Percentiles rank a stretch among this genome's conserved stretches.
phyloP scores from a whole-genome alignment of 2,113 vertebrate genomes.

The Orcinus orca region DNA sequence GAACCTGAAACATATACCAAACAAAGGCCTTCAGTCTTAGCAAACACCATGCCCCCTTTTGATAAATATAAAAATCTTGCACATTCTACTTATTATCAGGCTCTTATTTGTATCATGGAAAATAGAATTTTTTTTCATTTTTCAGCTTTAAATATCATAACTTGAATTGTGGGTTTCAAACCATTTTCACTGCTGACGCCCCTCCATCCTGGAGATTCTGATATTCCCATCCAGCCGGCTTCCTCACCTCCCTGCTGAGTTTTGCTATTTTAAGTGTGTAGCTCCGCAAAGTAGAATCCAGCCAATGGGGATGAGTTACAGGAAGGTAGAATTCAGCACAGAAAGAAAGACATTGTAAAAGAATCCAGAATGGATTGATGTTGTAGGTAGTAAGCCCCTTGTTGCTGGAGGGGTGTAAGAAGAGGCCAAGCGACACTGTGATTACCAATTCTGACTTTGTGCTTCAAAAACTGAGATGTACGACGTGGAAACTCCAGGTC shows the following conservation, averaged over 20 bases:
- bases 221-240: accelerated
- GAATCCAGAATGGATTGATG: too few relatives aligned
- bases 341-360: neutral
- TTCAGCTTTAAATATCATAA: neutral
- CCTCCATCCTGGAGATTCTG: neutral
- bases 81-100: neutral
- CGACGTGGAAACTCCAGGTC: neutral
- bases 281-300: neutral
- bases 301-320: neutral
- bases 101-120: neutral
- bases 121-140: neutral
- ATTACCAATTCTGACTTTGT: neutral
- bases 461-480: neutral
- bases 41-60: neutral
- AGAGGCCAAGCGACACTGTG: neutral
- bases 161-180: neutral
- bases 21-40: neutral
- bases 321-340: neutral
- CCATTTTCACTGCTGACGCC: too few relatives aligned
- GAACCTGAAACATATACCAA: neutral
- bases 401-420: neutral
- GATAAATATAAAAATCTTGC: neutral
- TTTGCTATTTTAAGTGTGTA: neutral
- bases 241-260: neutral
- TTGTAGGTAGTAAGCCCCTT: neutral